phyloP scores from a whole-genome alignment of 2,113 vertebrate species.

The Tamias sibiricus region DNA sequence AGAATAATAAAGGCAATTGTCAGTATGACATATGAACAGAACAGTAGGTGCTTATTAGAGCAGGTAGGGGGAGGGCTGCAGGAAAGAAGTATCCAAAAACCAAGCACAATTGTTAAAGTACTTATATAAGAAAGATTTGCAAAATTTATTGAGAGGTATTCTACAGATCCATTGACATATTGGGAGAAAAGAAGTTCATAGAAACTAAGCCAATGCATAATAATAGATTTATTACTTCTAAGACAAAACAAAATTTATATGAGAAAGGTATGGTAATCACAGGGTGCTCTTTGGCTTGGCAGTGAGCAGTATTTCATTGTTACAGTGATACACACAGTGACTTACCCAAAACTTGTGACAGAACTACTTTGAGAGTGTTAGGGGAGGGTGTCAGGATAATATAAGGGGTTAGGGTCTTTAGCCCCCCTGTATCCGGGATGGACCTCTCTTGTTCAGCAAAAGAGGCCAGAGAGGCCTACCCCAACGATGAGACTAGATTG shows the following conservation, averaged over 20 bases:
- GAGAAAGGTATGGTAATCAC: not conserved
- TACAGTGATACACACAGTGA: not conserved
- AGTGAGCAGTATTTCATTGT: not conserved
- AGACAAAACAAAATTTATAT: not conserved
- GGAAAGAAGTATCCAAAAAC: not conserved
- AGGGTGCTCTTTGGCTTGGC: not conserved
- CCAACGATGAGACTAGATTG: too few relatives aligned
- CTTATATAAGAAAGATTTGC: not conserved
- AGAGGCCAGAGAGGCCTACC: too few relatives aligned
- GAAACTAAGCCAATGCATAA: not conserved
- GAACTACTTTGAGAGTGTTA: not conserved
- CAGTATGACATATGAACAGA: not conserved
- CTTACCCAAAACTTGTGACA: not conserved
- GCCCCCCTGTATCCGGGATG: too few relatives aligned
- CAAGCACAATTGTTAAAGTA: not conserved
- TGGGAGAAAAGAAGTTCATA: not conserved
- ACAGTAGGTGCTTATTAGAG: not conserved
- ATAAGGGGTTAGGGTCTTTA: too few relatives aligned
- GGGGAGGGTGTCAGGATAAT: too few relatives aligned
- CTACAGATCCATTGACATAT: not conserved
- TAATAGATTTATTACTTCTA: not conserved
- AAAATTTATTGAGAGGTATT: not conserved
- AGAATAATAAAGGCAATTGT: not conserved
- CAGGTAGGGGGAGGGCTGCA: not conserved
- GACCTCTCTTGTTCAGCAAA: too few relatives aligned